phyloP scores from a whole-genome alignment of 2,888 invertebrate species.

The Drosophila macrospina region DNA sequence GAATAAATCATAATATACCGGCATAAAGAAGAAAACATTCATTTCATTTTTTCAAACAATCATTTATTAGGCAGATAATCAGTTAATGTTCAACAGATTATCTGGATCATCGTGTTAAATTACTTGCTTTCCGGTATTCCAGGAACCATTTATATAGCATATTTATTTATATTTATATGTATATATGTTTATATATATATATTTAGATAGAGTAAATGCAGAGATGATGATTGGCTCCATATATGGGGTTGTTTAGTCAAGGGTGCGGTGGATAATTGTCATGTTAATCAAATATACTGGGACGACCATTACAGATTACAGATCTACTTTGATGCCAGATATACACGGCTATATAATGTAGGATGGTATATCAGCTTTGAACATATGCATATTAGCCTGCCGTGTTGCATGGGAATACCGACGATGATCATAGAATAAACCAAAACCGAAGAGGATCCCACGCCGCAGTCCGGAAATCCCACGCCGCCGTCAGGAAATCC shows the following conservation, averaged over 20 bases:
- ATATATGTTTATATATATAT: slow-evolving; percentile 13
- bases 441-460: slow-evolving; percentile 38
- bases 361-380: slow-evolving; percentile 73
- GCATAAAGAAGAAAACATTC: slow-evolving; percentile 22
- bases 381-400: slow-evolving; percentile 39
- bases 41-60: slow-evolving; percentile 67
- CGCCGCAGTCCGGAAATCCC: slow-evolving; percentile 49
- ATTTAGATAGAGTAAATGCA: slow-evolving; percentile 42
- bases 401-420: slow-evolving; percentile 54
- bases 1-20: slow-evolving; percentile 24
- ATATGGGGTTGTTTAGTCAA: slow-evolving; percentile 46
- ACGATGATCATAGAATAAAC: slow-evolving; percentile 58
- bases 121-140: slow-evolving; percentile 74
- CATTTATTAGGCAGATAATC: slow-evolving; percentile 62
- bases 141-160: slow-evolving; percentile 56
- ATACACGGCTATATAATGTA: slow-evolving; percentile 38
- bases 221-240: slow-evolving; percentile 65
- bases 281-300: slow-evolving; percentile 43
- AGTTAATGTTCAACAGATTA: slow-evolving; percentile 36
- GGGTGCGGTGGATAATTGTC: slow-evolving; percentile 44
- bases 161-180: background rate
- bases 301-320: slow-evolving; percentile 33
- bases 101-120: slow-evolving; percentile 64
- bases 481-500: slow-evolving; percentile 45
- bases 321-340: slow-evolving; percentile 39